Base-by-base conservation (phyloP, 2,113 vertebrate species). In the Halichoeres trimaculatus region DNA sequence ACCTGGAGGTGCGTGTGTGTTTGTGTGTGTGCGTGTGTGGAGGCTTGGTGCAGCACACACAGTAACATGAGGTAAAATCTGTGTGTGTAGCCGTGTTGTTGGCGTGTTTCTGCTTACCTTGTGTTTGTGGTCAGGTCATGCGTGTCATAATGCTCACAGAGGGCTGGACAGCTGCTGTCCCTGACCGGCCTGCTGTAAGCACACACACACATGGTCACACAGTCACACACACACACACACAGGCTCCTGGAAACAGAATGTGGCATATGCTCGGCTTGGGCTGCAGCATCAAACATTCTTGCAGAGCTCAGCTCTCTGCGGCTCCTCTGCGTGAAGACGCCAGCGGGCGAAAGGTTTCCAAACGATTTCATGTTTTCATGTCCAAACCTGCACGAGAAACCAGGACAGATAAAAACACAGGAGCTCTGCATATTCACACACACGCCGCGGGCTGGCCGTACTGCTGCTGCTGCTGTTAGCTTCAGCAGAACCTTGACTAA, bases 401-500 rank as follows among this genome's bases (percentile, higher is more conserved):
- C 14, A 50, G 50, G 14, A 73, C 2, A 60, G 19, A 64, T 7
- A 0, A 69, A n/a, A 48, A 36, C 19, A 19, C 38, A 52, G 64
- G 74, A 83, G 87, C 81, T 89, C 80, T 97, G 94, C 95, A 96
- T 97, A 96, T 97, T 96, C n/a, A n/a, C 92, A 93, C 82, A 74
- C 91, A 86, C 70, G 95, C 95, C 94, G 82, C 88, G 88, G 95
- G 95, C 94, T 88, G 94, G 78, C 53, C 78, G 56, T 23, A 38
- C 65, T 70, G 69, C 88, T 85, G 78, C 67, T 68, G 71, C 80
- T 36, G 90, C 90, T 91, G 90, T 93, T n/a, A n/a, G 91, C 94
- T 94, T 95, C 89, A 82, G 92, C 61, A 94, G 95, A 96, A 95
- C 96, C 95, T 98, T 97, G 94, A 97, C 94, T 96, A 96, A 98